These are phyloP conservation scores for Dinomys branickii DNA, from an alignment of 2,113 vertebrate genomes.

Conservation along the genomic window DNA sequence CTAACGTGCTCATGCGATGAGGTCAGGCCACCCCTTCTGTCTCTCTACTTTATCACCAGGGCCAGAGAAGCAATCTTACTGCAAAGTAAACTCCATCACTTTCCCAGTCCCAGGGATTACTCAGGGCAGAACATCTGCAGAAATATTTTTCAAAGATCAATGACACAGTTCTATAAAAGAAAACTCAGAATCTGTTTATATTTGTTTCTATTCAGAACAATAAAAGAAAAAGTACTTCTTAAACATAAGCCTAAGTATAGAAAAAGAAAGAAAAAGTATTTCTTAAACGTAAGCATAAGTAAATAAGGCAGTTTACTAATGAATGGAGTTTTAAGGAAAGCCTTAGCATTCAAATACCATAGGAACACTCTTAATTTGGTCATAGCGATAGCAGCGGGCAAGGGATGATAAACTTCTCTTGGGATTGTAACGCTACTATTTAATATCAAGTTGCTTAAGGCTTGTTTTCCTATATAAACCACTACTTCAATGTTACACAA, in stretches of 20 bases:
- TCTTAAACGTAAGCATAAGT: too few species aligned
- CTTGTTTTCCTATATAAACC: not conserved
- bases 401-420: not conserved
- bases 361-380: not conserved
- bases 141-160: not conserved
- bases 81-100: not conserved
- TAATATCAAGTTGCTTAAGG: not conserved
- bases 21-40: not conserved
- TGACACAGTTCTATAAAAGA: slow-evolving; percentile 24
- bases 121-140: not conserved
- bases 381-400: not conserved
- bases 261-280: too few species aligned
- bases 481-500: not conserved
- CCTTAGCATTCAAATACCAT: not conserved
- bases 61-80: not conserved
- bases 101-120: not conserved
- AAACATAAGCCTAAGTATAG: not conserved
- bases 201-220: not conserved
- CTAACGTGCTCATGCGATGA: not conserved
- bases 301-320: too few species aligned
- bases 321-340: not conserved
- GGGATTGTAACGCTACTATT: not conserved
- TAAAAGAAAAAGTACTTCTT: slow-evolving; percentile 7
- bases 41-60: not conserved
- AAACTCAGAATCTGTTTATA: not conserved